Conservation (phyloP, 2,888 invertebrate genomes). For the Cheilosia scutellata region DNA sequence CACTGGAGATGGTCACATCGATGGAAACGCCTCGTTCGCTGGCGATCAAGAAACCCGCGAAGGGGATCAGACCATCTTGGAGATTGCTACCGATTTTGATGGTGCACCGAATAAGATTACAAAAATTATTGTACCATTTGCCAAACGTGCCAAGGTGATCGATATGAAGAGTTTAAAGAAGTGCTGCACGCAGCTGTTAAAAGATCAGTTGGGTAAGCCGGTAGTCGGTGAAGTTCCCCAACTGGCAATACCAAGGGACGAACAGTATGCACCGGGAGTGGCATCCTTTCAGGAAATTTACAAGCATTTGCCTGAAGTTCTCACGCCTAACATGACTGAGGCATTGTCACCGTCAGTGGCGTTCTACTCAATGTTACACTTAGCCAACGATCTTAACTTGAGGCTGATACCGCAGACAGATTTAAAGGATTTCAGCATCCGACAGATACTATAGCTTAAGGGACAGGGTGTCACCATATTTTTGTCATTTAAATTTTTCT, state of each 20-base stretch:
- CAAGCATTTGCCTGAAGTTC: slow-evolving; percentile 85
- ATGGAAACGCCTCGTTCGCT: slow-evolving; percentile 3
- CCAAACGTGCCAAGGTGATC: slow-evolving; percentile 92
- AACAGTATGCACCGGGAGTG: slow-evolving; percentile 83
- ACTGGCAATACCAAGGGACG: slow-evolving; percentile 77
- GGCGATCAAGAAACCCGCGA: slow-evolving; percentile 51
- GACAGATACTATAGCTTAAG: slow-evolving; percentile 78
- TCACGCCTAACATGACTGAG: slow-evolving; percentile 87
- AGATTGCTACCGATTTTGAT: slow-evolving; percentile 86
- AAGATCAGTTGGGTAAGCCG: slow-evolving; percentile 78
- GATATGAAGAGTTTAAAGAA: slow-evolving; percentile 93
- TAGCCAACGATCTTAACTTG: slow-evolving; percentile 92
- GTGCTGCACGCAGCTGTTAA: slow-evolving; percentile 89
- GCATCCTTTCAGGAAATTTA: slow-evolving; percentile 86
- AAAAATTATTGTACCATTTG: slow-evolving; percentile 91
- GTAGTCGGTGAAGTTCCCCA: slow-evolving; percentile 76
- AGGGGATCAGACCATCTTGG: slow-evolving; percentile 79
- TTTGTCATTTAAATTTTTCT: not conserved
- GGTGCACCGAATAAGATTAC: slow-evolving; percentile 87
- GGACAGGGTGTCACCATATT: not conserved
- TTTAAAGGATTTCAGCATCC: slow-evolving; percentile 85
- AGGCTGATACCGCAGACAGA: slow-evolving; percentile 85
- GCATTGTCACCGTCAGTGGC: slow-evolving; percentile 92
- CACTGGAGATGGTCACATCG: not conserved
- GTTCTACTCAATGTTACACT: slow-evolving; percentile 91